Evolutionary conservation across 2,113 vertebrate species (phyloP).

Genomic region (Plecotus auritus): DNA sequence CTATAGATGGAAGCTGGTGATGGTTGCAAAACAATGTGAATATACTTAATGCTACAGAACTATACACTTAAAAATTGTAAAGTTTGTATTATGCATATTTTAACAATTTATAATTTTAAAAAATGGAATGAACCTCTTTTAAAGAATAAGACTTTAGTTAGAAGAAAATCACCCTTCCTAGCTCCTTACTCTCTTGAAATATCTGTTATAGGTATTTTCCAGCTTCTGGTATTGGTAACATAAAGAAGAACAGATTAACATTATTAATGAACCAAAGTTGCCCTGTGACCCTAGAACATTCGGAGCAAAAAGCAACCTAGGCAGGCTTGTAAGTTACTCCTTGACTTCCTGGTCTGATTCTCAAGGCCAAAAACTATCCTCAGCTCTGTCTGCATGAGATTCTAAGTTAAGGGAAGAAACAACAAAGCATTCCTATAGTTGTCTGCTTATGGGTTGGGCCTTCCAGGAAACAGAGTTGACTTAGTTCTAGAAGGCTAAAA

Average conservation of each 20-base stretch:
- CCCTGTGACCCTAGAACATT: not conserved
- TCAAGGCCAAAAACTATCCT: conserved; percentile 1
- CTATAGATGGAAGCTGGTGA: not conserved
- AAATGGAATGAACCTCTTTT: conserved; percentile 28
- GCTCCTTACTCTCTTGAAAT: not conserved
- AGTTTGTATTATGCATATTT: not conserved
- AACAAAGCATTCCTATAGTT: conserved; percentile 2
- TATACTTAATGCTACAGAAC: not conserved
- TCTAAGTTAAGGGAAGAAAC: conserved; percentile 27
- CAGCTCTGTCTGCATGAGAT: not conserved
- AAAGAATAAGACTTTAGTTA: conserved; percentile 44
- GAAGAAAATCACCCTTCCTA: not conserved
- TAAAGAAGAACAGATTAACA: conserved; percentile 15
- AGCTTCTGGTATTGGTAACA: conserved; percentile 24
- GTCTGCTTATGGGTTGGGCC: not conserved
- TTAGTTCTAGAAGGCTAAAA: conserved; percentile 26
- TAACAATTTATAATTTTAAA: not conserved
- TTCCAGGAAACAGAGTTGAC: not conserved
- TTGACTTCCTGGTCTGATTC: not conserved
- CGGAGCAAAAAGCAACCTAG: not conserved
- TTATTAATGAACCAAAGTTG: conserved; percentile 4
- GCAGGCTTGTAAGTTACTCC: not conserved
- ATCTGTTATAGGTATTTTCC: not conserved
- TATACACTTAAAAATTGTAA: not conserved
- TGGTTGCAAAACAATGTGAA: not conserved